Evolutionary conservation across 1,140 invertebrate genomes (phyloP).

Genomic region (Galendromus occidentalis): DNA sequence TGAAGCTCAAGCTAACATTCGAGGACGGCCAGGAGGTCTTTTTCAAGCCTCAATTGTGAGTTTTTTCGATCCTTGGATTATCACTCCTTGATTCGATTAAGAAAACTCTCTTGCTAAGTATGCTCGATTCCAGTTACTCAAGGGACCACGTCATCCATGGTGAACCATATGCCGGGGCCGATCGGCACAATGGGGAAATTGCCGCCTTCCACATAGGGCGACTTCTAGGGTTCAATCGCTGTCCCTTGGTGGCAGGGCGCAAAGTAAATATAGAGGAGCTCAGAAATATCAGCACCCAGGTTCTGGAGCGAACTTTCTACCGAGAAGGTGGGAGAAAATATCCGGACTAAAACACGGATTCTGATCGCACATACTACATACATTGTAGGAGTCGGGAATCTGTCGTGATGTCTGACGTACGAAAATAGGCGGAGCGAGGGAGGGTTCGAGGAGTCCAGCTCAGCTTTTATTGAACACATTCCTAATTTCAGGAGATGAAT

Average conservation of each 20-base stretch:
- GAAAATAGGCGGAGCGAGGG: too few species aligned
- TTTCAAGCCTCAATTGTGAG: slow-evolving; percentile 69
- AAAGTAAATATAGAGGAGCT: slow-evolving; percentile 14
- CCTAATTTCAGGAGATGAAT: slow-evolving; percentile 22
- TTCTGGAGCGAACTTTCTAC: slow-evolving; percentile 40
- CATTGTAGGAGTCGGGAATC: too few species aligned
- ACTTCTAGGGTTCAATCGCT: slow-evolving; percentile 50
- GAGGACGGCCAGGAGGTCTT: slow-evolving; percentile 53
- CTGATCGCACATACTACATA: too few species aligned
- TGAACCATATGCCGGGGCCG: slow-evolving; percentile 62
- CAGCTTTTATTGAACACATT: too few species aligned
- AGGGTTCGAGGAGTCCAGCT: too few species aligned
- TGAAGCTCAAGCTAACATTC: slow-evolving; percentile 59
- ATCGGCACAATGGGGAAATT: slow-evolving; percentile 83
- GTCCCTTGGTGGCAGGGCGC: slow-evolving; percentile 45
- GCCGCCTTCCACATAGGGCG: slow-evolving; percentile 71
- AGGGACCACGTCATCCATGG: slow-evolving; percentile 51
- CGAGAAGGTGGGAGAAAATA: slow-evolving; percentile 25
- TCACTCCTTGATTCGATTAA: not conserved
- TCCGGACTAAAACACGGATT: too few species aligned
- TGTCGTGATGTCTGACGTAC: too few species aligned
- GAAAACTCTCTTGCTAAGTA: slow-evolving; percentile 10
- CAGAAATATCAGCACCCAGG: slow-evolving; percentile 27
- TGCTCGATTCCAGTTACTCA: slow-evolving; percentile 38
- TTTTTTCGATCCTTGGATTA: slow-evolving; percentile 11